Percentiles rank a stretch among this genome's conserved stretches.
phyloP scores from a whole-genome alignment of 1,140 invertebrate species.

The Cydia amplana region DNA sequence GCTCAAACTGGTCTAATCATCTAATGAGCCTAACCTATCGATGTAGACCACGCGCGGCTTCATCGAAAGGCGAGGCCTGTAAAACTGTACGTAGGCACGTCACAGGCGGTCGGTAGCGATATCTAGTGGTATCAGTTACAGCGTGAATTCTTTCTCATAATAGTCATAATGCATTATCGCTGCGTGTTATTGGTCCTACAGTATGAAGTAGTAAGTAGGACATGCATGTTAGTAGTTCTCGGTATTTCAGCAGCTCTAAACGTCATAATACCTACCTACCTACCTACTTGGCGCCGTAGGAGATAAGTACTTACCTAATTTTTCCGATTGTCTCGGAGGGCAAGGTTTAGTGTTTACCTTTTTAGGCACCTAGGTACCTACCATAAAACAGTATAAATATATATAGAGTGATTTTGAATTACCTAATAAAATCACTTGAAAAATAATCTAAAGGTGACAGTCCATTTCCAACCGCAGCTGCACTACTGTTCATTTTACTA shows the following conservation, averaged over 20 bases:
- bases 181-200: background rate
- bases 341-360: background rate
- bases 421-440: too few species aligned
- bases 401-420: too few species aligned
- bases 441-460: too few species aligned
- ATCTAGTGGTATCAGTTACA: background rate
- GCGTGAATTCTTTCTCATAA: slow-evolving; percentile 5
- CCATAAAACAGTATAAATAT: too few species aligned
- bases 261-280: too few species aligned
- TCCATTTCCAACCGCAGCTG: too few species aligned
- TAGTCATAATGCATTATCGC: background rate
- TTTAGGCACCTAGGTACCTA: too few species aligned
- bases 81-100: too few species aligned
- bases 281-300: background rate
- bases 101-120: background rate
- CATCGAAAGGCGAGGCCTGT: too few species aligned
- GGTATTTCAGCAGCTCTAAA: background rate
- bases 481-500: too few species aligned
- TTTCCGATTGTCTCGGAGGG: background rate
- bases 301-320: background rate
- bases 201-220: slow-evolving; percentile 8
- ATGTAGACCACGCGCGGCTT: too few species aligned
- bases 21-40: too few species aligned
- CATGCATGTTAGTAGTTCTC: background rate
- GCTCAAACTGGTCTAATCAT: background rate